phyloP scores from a whole-genome alignment of 2,797 vertebrate species.

The Morelia viridis region DNA sequence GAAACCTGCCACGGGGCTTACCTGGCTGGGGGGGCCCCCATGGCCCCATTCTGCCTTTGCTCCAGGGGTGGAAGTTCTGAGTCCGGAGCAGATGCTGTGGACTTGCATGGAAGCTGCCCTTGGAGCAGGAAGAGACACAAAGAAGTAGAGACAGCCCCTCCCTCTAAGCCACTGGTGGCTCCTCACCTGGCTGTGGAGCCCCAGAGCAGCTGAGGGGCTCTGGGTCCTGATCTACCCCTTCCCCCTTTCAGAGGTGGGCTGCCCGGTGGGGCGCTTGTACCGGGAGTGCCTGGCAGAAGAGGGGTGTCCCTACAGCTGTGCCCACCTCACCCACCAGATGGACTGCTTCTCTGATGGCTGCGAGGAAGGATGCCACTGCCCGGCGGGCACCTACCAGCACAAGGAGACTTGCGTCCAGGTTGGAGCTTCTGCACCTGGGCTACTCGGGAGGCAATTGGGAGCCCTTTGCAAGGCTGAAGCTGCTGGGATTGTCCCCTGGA shows the following conservation, averaged over 20 bases:
- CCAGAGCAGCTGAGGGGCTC: background rate
- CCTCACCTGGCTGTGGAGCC: background rate
- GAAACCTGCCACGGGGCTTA: background rate
- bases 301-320: slow-evolving; percentile 88
- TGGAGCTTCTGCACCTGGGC: background rate
- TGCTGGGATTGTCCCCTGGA: background rate
- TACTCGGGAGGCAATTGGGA: too few relatives aligned
- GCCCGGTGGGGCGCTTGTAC: slow-evolving; percentile 81
- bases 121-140: background rate
- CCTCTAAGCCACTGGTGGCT: background rate
- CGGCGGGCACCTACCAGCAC: slow-evolving; percentile 79
- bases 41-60: background rate
- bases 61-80: background rate
- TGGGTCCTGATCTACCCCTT: too few relatives aligned
- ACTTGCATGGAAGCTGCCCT: background rate
- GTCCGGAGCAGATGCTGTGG: background rate
- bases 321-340: slow-evolving; percentile 79
- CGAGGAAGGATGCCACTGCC: slow-evolving; percentile 89
- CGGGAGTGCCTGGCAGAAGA: slow-evolving; percentile 81
- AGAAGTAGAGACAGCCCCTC: too few relatives aligned
- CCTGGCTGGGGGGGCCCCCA: background rate
- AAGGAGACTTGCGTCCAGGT: slow-evolving; percentile 77
- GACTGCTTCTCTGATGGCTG: slow-evolving; percentile 83
- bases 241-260: slow-evolving; percentile 81
- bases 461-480: background rate